Evolutionary conservation across 1,140 invertebrate genomes (phyloP).

Genomic region (Trissolcus basalis): DNA sequence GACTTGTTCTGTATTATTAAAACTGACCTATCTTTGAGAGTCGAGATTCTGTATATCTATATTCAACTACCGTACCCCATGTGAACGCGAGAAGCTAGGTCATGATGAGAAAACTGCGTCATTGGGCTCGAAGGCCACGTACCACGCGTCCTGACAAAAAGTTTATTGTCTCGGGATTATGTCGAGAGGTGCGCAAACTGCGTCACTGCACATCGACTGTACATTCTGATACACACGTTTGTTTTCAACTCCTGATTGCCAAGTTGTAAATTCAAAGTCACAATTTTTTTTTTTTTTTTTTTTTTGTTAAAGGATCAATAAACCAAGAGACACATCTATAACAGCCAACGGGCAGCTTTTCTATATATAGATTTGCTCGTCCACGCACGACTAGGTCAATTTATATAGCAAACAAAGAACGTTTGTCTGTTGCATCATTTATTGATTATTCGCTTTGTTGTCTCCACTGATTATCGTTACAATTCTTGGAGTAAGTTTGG

Average conservation of each 20-base stretch:
- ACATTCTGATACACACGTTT: no score
- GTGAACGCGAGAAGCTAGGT: slow-evolving; percentile 26
- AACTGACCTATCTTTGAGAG: slow-evolving; percentile 2
- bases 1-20: background rate
- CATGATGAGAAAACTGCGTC: slow-evolving; percentile 52
- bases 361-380: slow-evolving; percentile 69
- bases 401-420: slow-evolving; percentile 72
- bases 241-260: background rate
- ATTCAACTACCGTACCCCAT: background rate
- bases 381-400: slow-evolving; percentile 74
- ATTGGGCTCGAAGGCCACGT: slow-evolving; percentile 38
- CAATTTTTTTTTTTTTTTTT: slow-evolving; percentile 35
- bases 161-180: slow-evolving; percentile 8
- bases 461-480: background rate
- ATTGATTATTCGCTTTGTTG: background rate
- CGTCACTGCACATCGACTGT: no score
- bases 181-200: slow-evolving; percentile 26
- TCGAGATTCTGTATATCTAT: background rate
- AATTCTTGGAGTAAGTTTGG: background rate
- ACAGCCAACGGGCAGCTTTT: slow-evolving; percentile 65
- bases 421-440: slow-evolving; percentile 39
- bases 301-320: slow-evolving; percentile 72
- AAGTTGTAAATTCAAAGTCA: slow-evolving; percentile 39
- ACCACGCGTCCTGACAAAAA: slow-evolving; percentile 9
- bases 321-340: slow-evolving; percentile 71